Base-by-base conservation (phyloP, 1,140 invertebrate genomes). In the Metopolophium dirhodum region DNA sequence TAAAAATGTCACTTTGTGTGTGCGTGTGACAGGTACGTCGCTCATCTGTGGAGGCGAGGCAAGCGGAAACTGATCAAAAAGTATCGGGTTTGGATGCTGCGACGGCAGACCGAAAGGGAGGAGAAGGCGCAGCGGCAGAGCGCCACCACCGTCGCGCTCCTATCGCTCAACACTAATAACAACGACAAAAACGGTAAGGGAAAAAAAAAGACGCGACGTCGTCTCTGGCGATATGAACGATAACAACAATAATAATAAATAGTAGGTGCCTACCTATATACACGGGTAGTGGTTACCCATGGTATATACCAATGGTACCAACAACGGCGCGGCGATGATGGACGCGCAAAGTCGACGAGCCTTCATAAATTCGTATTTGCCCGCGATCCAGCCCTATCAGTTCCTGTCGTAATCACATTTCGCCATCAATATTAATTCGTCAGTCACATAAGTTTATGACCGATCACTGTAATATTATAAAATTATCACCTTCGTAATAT, bases 41-140 rank as follows among this genome's bases (percentile, higher is more conserved):
- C 97, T 3, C 98, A 99, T 96, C 95, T 99, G 94, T 98, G 97
- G 96, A 96, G 98, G 94, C 95, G 98, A 94, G 97, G 97, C 88
- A 98, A 98, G 95, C 96, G 98, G 95, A 97, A 97, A 95, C 95
- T 98, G 95, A 96, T 97, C 94, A 98, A 98, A 95, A 97, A 97
- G 95, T 98, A 98, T 95, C 96, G 97, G 94, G 95, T 97, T 94
- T 97, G 96, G 95, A 96, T 96, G 94, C 97, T 95, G 87, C 94
- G 94, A 57, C 94, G 94, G 68, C 95, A 95, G 93, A 94, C 95
- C 94, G 93, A 94, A 93, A 93, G 93, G 93, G 94, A 95, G 92
- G 91, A 93, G 26, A 93, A 93, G 37, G 49, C 49, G 49, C 91
- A 93, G 35, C 91, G 35, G 22, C 68, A 51, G 49, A 93, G 35